phyloP scores from a whole-genome alignment of 2,797 vertebrate species.

The Lacerta bilineata region DNA sequence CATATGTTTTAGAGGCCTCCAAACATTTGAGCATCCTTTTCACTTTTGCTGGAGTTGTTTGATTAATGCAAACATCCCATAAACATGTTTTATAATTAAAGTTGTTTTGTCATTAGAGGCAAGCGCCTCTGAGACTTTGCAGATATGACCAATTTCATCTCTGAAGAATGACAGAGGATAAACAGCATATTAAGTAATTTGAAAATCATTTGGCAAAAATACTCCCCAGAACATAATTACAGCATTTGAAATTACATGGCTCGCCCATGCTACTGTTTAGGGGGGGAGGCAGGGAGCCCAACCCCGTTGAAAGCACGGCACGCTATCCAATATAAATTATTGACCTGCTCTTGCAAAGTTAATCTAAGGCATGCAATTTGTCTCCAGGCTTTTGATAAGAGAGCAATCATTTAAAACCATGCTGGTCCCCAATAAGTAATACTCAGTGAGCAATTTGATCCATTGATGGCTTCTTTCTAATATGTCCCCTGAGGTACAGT shows the following conservation, averaged over 20 bases:
- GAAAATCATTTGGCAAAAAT: constrained; percentile 63
- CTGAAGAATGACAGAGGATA: constrained; percentile 65
- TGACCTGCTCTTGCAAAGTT: constrained; percentile 61
- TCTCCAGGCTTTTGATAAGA: constrained; percentile 71
- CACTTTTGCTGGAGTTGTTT: constrained; percentile 54
- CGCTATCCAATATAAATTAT: constrained; percentile 61
- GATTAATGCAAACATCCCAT: constrained; percentile 61
- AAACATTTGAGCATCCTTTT: not conserved
- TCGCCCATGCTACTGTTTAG: constrained; percentile 49
- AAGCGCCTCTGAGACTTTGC: constrained; percentile 53
- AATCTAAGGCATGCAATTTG: constrained; percentile 69
- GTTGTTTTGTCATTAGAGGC: constrained; percentile 56
- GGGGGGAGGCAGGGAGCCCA: constrained; percentile 21
- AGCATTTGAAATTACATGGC: constrained; percentile 61
- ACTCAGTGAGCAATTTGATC: constrained; percentile 76
- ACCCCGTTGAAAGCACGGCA: rapidly evolving
- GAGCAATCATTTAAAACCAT: constrained; percentile 71
- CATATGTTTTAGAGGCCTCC: not conserved
- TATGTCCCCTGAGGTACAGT: constrained; percentile 76
- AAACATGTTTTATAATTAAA: constrained; percentile 67
- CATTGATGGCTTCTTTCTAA: constrained; percentile 74
- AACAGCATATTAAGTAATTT: constrained; percentile 61
- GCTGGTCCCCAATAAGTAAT: constrained; percentile 68
- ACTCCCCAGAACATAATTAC: constrained; percentile 65
- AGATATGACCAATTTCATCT: constrained; percentile 60